These are phyloP conservation scores for Elaphurus davidianus DNA, from an alignment of 2,113 vertebrate genomes.

Conservation along the genomic window DNA sequence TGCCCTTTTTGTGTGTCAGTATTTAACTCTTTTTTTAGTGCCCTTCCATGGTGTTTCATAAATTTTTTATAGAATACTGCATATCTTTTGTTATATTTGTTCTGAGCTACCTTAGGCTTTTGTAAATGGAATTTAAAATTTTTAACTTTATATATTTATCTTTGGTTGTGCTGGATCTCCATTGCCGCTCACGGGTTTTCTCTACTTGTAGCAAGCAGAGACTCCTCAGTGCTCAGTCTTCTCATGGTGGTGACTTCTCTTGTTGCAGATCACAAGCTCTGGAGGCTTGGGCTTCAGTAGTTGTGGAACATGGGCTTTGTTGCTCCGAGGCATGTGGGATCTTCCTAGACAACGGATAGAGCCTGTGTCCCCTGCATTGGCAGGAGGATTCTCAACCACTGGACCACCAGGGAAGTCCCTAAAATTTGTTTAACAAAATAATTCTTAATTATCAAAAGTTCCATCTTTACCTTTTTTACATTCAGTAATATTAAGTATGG, in stretches of 20 bases:
- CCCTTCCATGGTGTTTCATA: too few relatives aligned
- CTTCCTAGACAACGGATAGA: neutral
- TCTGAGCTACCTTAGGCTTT: neutral
- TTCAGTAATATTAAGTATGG: neutral
- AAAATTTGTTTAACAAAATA: neutral
- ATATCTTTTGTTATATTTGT: neutral
- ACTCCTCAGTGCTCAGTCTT: neutral
- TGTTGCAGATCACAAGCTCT: neutral
- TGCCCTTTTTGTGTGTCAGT: neutral
- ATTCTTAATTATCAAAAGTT: neutral
- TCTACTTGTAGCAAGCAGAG: neutral
- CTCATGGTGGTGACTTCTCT: neutral
- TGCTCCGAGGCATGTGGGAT: fast-evolving
- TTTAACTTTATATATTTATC: neutral
- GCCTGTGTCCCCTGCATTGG: neutral
- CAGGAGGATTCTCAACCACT: neutral
- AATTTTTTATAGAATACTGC: neutral
- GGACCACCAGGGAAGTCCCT: neutral
- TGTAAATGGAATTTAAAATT: neutral
- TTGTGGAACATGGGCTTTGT: neutral
- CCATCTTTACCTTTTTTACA: neutral
- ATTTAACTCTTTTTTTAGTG: neutral
- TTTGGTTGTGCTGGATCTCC: neutral
- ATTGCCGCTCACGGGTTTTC: neutral
- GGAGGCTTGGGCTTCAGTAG: neutral